These are phyloP conservation scores for Coenobita brevimanus DNA, from an alignment of 1,140 invertebrate genomes.

Conservation along the genomic window DNA sequence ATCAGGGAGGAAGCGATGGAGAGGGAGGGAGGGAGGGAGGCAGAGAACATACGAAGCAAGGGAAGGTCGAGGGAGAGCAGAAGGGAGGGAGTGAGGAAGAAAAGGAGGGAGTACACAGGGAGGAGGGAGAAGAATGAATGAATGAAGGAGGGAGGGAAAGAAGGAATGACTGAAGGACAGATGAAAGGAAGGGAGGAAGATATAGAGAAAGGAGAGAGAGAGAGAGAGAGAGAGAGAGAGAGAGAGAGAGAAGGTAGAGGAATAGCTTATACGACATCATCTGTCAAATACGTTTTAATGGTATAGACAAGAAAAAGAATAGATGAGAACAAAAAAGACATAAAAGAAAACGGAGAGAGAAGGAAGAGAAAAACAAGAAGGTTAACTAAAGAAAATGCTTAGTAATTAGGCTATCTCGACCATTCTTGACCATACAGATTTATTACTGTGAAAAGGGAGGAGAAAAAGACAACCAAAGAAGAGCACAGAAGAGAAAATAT, in stretches of 20 bases:
- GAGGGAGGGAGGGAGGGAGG: too few relatives aligned
- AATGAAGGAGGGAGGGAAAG: conserved; percentile 12
- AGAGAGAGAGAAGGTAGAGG: conserved; percentile 12
- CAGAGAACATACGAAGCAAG: not conserved
- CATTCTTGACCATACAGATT: too few relatives aligned
- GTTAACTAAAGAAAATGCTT: too few relatives aligned
- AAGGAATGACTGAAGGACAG: not conserved
- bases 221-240: conserved; percentile 30
- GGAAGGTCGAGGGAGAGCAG: not conserved
- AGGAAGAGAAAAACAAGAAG: too few relatives aligned
- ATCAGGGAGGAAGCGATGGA: too few relatives aligned
- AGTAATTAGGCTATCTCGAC: too few relatives aligned
- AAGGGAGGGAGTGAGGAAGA: conserved; percentile 23
- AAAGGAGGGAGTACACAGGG: conserved; percentile 21
- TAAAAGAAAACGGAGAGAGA: not conserved
- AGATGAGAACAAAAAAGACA: not conserved
- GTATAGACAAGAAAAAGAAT: too few relatives aligned
- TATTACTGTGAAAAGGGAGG: too few relatives aligned
- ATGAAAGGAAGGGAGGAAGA: conserved; percentile 1
- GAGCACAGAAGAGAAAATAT: not conserved
- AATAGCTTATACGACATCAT: too few relatives aligned
- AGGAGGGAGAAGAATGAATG: not conserved
- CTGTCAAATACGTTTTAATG: too few relatives aligned
- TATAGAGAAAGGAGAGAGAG: conserved; percentile 21
- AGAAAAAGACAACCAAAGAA: not conserved